Conservation (phyloP, 2,888 invertebrate species). For the Mimumesa dahlbomi region DNA sequence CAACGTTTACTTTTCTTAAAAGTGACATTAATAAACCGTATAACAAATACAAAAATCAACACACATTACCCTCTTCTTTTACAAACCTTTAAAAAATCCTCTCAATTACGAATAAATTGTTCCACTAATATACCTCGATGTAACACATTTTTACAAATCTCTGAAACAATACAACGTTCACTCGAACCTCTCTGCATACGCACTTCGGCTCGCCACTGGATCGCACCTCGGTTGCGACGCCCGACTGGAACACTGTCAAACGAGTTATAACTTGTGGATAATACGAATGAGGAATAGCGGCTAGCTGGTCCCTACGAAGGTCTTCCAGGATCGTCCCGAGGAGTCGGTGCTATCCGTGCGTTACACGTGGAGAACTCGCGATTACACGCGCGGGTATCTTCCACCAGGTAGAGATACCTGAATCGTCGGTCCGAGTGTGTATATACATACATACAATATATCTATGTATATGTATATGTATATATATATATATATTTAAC, state of each 20-base stretch:
- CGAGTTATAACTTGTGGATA: constrained; percentile 63
- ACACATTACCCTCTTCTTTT: no score
- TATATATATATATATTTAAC: no score
- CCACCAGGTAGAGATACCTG: constrained; percentile 42
- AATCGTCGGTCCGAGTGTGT: constrained; percentile 11
- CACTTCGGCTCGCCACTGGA: constrained; percentile 21
- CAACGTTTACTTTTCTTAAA: no score
- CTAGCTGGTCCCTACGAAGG: constrained; percentile 40
- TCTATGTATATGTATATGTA: no score
- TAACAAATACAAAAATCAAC: no score
- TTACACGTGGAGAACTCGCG: constrained; percentile 49
- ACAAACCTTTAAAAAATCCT: no score
- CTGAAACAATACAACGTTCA: no score
- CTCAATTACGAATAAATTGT: no score
- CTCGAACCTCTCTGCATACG: neutral
- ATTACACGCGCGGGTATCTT: constrained; percentile 53
- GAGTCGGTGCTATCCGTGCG: constrained; percentile 27
- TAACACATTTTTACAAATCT: no score
- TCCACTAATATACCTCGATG: no score
- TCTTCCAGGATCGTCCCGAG: constrained; percentile 25
- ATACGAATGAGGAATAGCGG: constrained; percentile 60
- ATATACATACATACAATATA: no score
- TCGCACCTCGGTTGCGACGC: constrained; percentile 9
- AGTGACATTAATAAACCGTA: no score
- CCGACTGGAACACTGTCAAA: constrained; percentile 33